A percentile compares a stretch with the other conserved stretches of the same genome.
These are phyloP conservation scores for Musca domestica DNA, from an alignment of 1,140 invertebrate genomes.

Conservation along the genomic window DNA sequence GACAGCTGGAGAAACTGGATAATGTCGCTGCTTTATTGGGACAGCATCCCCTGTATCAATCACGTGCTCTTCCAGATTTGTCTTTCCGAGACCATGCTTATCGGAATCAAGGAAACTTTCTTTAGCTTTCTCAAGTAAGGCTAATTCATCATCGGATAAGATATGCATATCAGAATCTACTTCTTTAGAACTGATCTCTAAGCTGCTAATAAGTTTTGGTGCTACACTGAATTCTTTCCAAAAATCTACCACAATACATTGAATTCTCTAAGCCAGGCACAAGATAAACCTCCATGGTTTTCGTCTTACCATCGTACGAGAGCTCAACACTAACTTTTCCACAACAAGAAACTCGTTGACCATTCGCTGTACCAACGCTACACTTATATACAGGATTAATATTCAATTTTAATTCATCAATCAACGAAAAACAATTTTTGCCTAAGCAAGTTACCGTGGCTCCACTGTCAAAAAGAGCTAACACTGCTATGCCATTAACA, in stretches of 20 bases:
- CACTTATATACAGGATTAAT: neutral
- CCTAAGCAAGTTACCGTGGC: neutral
- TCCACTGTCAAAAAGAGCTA: constrained; percentile 23
- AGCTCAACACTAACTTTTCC: neutral
- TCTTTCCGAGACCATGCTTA: constrained; percentile 37
- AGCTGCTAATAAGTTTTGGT: neutral
- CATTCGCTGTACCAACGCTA: constrained; percentile 17
- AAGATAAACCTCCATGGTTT: neutral
- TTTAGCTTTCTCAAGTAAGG: constrained; percentile 19
- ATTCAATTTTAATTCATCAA: neutral
- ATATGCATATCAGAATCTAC: neutral
- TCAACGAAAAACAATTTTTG: neutral
- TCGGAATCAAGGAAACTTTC: constrained; percentile 24
- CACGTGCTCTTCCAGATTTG: constrained; percentile 31
- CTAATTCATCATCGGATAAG: neutral
- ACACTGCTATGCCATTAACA: neutral
- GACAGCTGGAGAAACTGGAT: constrained; percentile 29
- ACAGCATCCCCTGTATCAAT: too few relatives aligned
- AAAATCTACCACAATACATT: constrained; percentile 19
- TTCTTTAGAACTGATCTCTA: neutral
- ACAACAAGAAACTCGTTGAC: neutral
- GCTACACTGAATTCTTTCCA: constrained; percentile 28
- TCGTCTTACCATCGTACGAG: neutral
- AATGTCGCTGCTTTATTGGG: constrained; percentile 36
- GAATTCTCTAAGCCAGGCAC: constrained; percentile 12